phyloP scores from a whole-genome alignment of 2,797 vertebrate genomes.

The Peromyscus melanophrys region DNA sequence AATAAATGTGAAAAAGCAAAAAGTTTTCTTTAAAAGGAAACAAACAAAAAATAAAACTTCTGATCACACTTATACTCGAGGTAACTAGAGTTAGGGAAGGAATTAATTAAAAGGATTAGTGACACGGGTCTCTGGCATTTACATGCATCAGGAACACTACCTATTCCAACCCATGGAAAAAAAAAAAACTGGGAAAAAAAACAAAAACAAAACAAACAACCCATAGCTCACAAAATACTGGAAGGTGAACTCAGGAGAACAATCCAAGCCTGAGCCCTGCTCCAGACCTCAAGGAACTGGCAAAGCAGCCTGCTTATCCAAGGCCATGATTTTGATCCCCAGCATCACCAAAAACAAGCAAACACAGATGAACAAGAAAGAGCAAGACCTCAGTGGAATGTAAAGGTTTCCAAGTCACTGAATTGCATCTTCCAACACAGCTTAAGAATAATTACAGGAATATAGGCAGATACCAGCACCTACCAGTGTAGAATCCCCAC shows the following conservation, averaged over 20 bases:
- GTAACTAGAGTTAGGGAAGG: neutral
- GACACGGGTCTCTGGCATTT: neutral
- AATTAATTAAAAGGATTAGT: neutral
- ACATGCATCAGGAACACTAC: neutral
- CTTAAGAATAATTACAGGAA: slow-evolving; percentile 26
- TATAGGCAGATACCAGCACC: neutral
- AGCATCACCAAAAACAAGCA: neutral
- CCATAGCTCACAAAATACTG: neutral
- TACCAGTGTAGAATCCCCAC: neutral
- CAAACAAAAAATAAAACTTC: neutral
- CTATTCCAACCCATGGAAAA: neutral
- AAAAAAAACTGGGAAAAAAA: neutral
- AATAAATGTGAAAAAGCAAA: neutral
- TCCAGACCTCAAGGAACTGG: neutral
- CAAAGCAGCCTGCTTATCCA: too few relatives aligned
- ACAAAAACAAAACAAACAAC: neutral
- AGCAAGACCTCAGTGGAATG: neutral
- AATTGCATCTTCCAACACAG: slow-evolving; percentile 7
- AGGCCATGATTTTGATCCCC: neutral
- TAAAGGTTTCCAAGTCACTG: slow-evolving; percentile 3
- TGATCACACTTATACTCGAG: neutral
- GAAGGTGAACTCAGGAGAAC: neutral
- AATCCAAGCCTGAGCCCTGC: slow-evolving; percentile 1
- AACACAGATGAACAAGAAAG: neutral
- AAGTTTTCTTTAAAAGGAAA: neutral